Conservation (phyloP, 2,888 invertebrate genomes). For the Punctoribates punctum region DNA sequence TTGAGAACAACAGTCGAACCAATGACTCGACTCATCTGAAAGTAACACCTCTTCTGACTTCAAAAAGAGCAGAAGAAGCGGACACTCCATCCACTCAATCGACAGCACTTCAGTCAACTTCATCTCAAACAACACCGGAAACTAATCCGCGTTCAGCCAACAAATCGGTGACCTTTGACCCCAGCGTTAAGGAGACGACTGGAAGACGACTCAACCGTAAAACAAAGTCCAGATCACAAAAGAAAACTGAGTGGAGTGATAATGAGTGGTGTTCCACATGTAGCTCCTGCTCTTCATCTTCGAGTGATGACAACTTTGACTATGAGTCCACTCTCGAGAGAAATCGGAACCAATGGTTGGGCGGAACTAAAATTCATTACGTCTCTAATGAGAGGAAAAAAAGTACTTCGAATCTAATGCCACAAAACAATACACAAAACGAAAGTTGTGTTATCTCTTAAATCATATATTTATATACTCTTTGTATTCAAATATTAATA, state of each 20-base stretch:
- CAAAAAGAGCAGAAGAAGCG: not conserved
- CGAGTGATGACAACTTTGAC: slow-evolving; percentile 38
- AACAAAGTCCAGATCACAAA: not conserved
- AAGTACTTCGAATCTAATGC: not conserved
- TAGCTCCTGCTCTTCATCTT: slow-evolving; percentile 40
- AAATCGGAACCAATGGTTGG: slow-evolving; percentile 34
- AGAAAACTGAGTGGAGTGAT: slow-evolving; percentile 7
- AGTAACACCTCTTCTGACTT: too few relatives aligned
- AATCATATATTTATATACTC: not conserved
- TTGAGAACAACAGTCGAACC: not conserved
- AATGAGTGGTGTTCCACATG: slow-evolving; percentile 34
- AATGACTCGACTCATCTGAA: not conserved
- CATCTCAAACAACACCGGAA: slow-evolving; percentile 3
- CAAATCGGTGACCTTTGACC: slow-evolving; percentile 44
- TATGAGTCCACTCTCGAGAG: slow-evolving; percentile 16
- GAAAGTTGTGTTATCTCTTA: slow-evolving; percentile 28
- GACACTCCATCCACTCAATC: slow-evolving; percentile 9
- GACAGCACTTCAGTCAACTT: slow-evolving; percentile 14
- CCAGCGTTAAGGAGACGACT: slow-evolving; percentile 41
- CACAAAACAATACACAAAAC: not conserved
- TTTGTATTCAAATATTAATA: not conserved
- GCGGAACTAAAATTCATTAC: slow-evolving; percentile 34
- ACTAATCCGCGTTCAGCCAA: not conserved
- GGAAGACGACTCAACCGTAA: not conserved
- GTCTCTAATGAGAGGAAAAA: slow-evolving; percentile 17